Evolutionary conservation across 92 coral and sea anemone genomes (phyloP), one percentile per base, ranked within the genome.

Genomic region (Porites evermanni): DNA sequence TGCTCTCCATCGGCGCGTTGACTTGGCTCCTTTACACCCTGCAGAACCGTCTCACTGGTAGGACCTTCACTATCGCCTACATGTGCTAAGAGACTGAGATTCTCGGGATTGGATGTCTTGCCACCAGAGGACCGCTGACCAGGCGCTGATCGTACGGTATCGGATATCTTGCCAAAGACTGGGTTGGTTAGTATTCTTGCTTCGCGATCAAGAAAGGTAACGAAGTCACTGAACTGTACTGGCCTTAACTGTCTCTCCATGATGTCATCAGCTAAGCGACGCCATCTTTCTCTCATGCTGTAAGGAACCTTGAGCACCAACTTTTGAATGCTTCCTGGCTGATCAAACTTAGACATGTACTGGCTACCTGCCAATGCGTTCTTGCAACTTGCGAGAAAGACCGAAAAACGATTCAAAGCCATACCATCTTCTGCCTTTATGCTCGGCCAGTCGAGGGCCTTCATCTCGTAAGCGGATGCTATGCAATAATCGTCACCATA

Each of bases 121-220:
- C 53, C 29, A 54, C 60, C 60, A 6, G 60, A 54, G 13, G 60
- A 12, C 53, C 61, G 77, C 32, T 56, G 2, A 32, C 10, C 56
- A 18, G n/a, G 11, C 26, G 17, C 53, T 56, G 50, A 32, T 65
- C 29, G 64, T 8, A 86, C 14, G 78, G 53, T 75, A 4, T 64
- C 89, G 10, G 53, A 6, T 51, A 81, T 82, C 61, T 68, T 89
- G n/a, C 92, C 81, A 63, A 89, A 84, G 4, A 89, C 88, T 8
- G 92, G 92, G 29, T 85, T 64, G 23, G 89, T 79, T 8, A 77
- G 59, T n/a, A 73, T 89, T 51, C 93, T 84, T 2, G 86, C 93
- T 79, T 79, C 87, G 3, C 66, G 73, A 32, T 89, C 77, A 18
- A 85, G 86, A 72, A 79, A 79, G 4, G 80, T 19, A 16, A 75